phyloP scores from a whole-genome alignment of 2,888 invertebrate genomes.

The Crossocerus cetratus region DNA sequence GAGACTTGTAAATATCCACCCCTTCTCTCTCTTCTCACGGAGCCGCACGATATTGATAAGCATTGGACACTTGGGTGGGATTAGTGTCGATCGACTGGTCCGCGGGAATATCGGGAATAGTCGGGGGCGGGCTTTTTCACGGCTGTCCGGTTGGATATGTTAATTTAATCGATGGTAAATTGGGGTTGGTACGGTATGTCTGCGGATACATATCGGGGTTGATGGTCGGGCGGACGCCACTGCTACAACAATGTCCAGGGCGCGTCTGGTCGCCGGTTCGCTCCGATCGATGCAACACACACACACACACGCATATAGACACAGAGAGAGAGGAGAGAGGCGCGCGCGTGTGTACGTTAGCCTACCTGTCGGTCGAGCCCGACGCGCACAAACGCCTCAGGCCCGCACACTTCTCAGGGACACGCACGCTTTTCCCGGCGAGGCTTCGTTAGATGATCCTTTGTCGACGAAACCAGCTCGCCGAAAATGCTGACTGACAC shows the following conservation, averaged over 20 bases:
- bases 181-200: constrained; percentile 14
- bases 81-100: no score
- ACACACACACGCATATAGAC: no score
- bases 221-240: constrained; percentile 32
- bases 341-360: no score
- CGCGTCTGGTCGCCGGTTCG: constrained; percentile 26
- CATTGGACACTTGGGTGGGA: no score
- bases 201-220: constrained; percentile 16
- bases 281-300: constrained; percentile 18
- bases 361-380: no score
- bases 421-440: constrained; percentile 14
- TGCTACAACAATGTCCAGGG: constrained; percentile 28
- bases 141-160: constrained; percentile 10
- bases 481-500: no score
- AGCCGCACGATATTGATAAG: no score
- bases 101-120: no score
- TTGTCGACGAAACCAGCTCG: no score
- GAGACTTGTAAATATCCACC: no score
- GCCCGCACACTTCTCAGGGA: constrained; percentile 9
- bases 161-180: constrained; percentile 38
- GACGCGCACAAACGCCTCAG: constrained; percentile 17
- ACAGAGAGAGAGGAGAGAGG: no score
- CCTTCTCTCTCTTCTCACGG: no score
- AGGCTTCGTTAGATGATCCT: not conserved
- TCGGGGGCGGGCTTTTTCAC: not conserved